Base-by-base conservation (phyloP, 1,140 invertebrate species). In the Drosophila novamexicana region DNA sequence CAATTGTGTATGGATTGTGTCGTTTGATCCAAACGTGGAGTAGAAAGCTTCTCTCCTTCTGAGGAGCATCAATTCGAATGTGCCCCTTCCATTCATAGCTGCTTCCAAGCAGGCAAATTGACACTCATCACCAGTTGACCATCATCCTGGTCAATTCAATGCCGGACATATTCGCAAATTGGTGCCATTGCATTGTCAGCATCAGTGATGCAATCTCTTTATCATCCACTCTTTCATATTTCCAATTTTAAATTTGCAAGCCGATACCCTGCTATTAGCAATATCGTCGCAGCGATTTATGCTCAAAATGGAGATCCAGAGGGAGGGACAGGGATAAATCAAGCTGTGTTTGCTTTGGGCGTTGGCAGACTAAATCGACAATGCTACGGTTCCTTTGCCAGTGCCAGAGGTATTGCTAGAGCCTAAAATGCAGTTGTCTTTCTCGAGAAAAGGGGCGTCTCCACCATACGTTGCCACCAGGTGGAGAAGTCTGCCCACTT, bases 371-470 rank as follows among this genome's bases (percentile, higher is more conserved):
- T 44, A 61, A 56, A 47, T 78, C 42, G 67, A 66, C 61, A 79
- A 75, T 53, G 68, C 34, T 63, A 49, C 52, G 77, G 67, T 68
- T 71, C 65, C 75, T 78, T 12, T 39, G 8, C 14, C 54, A 18
- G 7, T 32, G n/a, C 34, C 42, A 29, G 53, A 59, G 8, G 6
- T 50, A 29, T 7, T 37, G 16, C 37, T 32, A 32, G 58, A 59
- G 36, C 72, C 66, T 50, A 54, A 72, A 79, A 81, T 75, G 82
- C 83, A 86, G 82, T 86, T 86, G 83, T 86, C 82, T 86, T 67
- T 49, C 57, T 37, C 47, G 54, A 79, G 62, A 71, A 58, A 77
- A 65, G 76, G 68, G 82, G 82, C 71, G 82, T 86, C 79, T 54
- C 72, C 34, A 34, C 36, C 39, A 49, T 61, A 50, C 52, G 16